Evolutionary conservation across 2,113 vertebrate genomes (phyloP).

Genomic region (Passer domesticus): DNA sequence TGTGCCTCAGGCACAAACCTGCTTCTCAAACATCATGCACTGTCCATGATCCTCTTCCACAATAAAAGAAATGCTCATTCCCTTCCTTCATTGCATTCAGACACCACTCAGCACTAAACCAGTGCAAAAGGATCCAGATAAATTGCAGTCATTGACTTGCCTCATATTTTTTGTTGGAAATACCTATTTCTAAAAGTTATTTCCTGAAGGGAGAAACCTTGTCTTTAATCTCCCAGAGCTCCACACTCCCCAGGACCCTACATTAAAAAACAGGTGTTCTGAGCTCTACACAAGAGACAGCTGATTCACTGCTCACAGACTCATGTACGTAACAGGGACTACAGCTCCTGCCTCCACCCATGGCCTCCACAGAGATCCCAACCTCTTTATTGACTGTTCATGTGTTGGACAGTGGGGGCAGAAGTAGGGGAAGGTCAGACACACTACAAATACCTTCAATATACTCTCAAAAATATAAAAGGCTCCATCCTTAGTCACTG

Average conservation of each 20-base stretch:
- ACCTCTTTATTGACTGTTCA: neutral
- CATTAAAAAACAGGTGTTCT: fast-evolving
- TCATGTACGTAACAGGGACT: fast-evolving
- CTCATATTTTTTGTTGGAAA: neutral
- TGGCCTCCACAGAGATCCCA: neutral
- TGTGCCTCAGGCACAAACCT: neutral
- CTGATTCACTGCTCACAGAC: neutral
- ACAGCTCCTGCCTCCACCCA: neutral
- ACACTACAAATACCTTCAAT: neutral
- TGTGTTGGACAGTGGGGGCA: neutral
- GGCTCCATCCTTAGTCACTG: neutral
- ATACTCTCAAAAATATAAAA: neutral
- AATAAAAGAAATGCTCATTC: neutral
- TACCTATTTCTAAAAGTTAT: neutral
- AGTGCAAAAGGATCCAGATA: neutral
- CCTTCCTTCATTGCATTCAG: neutral
- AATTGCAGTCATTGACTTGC: neutral
- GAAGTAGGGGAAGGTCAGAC: neutral
- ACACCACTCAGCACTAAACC: neutral
- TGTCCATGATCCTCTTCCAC: neutral
- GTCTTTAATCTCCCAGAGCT: neutral
- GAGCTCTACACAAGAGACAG: fast-evolving
- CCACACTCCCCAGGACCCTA: neutral
- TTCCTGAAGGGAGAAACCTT: neutral
- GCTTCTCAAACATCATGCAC: neutral